phyloP scores from a whole-genome alignment of 1,140 invertebrate genomes.

The Conopomorpha cramerella region DNA sequence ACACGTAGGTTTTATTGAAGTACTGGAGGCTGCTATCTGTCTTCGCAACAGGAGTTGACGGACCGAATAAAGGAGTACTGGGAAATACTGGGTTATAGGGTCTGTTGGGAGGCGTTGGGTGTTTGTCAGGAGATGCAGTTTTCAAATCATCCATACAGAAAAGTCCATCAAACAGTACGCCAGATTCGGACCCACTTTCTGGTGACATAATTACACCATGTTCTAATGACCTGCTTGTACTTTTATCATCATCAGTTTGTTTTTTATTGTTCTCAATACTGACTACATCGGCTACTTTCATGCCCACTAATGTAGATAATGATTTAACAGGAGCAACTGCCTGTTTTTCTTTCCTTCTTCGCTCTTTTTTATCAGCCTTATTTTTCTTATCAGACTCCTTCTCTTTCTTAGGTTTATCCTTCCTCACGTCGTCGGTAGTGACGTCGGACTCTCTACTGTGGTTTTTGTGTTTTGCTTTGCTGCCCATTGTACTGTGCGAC shows the following conservation, averaged over 20 bases:
- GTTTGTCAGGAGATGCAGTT: constrained; percentile 22
- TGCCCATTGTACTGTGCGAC: background rate
- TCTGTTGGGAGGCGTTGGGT: too few species aligned
- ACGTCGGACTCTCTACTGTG: background rate
- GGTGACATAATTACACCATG: constrained; percentile 16
- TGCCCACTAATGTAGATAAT: constrained; percentile 26
- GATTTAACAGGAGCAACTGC: too few species aligned
- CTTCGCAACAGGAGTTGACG: too few species aligned
- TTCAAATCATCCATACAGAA: constrained; percentile 29
- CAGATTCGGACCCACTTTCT: constrained; percentile 19
- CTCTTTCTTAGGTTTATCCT: constrained; percentile 5
- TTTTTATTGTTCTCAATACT: background rate
- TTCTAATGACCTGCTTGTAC: too few species aligned
- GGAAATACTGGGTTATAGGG: too few species aligned
- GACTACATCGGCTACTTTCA: constrained; percentile 21
- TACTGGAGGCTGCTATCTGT: too few species aligned
- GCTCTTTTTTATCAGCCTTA: too few species aligned
- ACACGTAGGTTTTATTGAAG: too few species aligned
- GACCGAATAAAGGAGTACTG: too few species aligned
- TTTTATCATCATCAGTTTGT: too few species aligned
- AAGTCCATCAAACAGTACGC: constrained; percentile 31
- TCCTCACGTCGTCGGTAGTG: background rate
- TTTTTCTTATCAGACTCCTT: constrained; percentile 3
- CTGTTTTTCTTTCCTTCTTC: too few species aligned
- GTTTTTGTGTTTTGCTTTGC: background rate